Evolutionary conservation across 92 coral and sea anemone genomes (phyloP).

Genomic region (Paramuricea clavata): DNA sequence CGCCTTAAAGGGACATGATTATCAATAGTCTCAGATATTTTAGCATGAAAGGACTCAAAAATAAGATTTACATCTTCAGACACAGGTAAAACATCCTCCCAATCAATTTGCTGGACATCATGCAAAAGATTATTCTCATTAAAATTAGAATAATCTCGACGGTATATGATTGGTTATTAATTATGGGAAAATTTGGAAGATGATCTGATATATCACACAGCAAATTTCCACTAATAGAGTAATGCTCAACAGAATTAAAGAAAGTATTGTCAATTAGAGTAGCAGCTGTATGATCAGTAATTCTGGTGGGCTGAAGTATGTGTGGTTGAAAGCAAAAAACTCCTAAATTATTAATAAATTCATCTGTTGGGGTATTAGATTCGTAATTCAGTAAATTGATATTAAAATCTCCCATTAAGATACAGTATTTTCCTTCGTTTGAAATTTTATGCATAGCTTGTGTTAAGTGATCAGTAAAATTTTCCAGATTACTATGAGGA

Average conservation of each 20-base stretch:
- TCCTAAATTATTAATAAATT: conserved; percentile 44
- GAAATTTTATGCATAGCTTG: conserved; percentile 49
- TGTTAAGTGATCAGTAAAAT: conserved; percentile 14
- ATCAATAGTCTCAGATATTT: conserved; percentile 24
- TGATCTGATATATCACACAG: conserved; percentile 58
- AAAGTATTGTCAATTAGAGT: conserved; percentile 45
- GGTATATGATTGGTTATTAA: conserved; percentile 41
- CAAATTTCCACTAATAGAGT: conserved; percentile 49
- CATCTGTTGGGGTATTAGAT: conserved; percentile 43
- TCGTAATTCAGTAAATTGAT: conserved; percentile 38
- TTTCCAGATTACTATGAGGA: conserved; percentile 18
- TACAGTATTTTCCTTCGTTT: conserved; percentile 43
- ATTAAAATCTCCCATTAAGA: conserved; percentile 55
- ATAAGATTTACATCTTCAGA: conserved; percentile 46
- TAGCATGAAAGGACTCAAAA: conserved; percentile 40
- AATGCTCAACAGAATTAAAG: conserved; percentile 44
- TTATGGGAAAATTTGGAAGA: conserved; percentile 57
- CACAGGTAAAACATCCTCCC: conserved; percentile 58
- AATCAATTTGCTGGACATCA: conserved; percentile 41
- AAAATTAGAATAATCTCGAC: conserved; percentile 56
- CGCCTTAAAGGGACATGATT: conserved; percentile 51
- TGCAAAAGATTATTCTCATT: conserved; percentile 38
- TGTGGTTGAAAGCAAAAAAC: conserved; percentile 50
- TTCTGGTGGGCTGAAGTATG: conserved; percentile 47
- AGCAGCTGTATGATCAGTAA: conserved; percentile 41